phyloP scores from a whole-genome alignment of 2,888 invertebrate genomes.

The Alcis repandata region DNA sequence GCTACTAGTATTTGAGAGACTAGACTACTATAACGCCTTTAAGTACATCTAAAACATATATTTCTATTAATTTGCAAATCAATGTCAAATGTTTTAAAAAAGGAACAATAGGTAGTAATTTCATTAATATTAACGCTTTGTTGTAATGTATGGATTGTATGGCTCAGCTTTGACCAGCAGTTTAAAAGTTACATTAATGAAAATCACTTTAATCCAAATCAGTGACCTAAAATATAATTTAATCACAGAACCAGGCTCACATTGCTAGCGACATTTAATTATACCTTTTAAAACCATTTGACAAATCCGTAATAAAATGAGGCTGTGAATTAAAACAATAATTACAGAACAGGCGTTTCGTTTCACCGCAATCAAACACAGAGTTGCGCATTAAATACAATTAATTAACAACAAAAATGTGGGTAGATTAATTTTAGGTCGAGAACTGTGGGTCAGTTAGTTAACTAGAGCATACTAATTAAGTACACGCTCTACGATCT shows the following conservation, averaged over 20 bases:
- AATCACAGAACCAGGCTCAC: conserved; percentile 14
- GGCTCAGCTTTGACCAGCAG: no score
- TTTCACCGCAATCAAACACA: conserved; percentile 82
- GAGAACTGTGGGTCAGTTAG: conserved; percentile 2
- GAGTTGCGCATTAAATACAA: conserved; percentile 77
- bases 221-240: conserved; percentile 5
- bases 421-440: conserved; percentile 72
- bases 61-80: no score
- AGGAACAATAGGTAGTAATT: no score
- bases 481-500: no score
- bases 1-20: no score
- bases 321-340: conserved; percentile 72
- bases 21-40: no score
- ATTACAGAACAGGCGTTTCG: conserved; percentile 64
- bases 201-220: neutral
- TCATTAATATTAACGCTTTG: no score
- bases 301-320: conserved; percentile 54
- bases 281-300: conserved; percentile 44
- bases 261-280: conserved; percentile 28
- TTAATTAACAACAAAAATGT: conserved; percentile 86
- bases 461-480: neutral
- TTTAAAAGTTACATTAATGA: neutral
- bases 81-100: no score
- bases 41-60: no score
- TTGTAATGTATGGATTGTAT: no score